phyloP scores from a whole-genome alignment of 2,113 vertebrate genomes.

The Glaucidium brasilianum region DNA sequence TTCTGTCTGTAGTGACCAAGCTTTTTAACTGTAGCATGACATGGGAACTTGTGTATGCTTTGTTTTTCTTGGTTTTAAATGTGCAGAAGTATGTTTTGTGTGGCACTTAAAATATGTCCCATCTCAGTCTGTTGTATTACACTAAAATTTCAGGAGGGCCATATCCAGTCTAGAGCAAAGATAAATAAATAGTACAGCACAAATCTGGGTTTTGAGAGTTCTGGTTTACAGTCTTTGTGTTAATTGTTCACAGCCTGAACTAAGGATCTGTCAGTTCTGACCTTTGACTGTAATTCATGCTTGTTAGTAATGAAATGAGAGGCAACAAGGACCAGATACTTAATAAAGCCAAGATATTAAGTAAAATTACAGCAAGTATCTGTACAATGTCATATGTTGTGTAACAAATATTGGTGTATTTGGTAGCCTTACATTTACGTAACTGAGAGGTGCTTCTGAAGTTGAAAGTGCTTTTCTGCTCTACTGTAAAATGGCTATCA shows the following conservation, averaged over 20 bases:
- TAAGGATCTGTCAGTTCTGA: not conserved
- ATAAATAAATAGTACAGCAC: not conserved
- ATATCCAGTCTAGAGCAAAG: not conserved
- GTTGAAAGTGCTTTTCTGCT: not conserved
- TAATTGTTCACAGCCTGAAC: not conserved
- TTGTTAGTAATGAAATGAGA: not conserved
- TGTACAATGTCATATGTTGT: not conserved
- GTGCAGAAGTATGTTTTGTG: not conserved
- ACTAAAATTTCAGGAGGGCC: not conserved
- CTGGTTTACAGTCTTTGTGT: not conserved
- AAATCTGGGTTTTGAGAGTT: not conserved
- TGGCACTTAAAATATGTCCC: not conserved
- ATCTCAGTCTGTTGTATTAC: not conserved
- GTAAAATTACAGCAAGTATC: not conserved
- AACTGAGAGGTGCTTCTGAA: not conserved
- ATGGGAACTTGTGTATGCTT: not conserved
- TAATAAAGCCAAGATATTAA: not conserved
- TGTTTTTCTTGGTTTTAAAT: not conserved
- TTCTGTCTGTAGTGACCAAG: not conserved
- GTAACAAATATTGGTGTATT: not conserved
- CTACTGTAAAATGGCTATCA: not conserved
- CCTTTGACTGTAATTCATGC: not conserved
- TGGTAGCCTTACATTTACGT: not conserved
- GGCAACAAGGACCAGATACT: not conserved
- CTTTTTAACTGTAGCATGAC: not conserved